A percentile compares a stretch with the other conserved stretches of the same genome.
Conservation (phyloP, 2,888 invertebrate species). For the Sphaerophoria rueppellii region DNA sequence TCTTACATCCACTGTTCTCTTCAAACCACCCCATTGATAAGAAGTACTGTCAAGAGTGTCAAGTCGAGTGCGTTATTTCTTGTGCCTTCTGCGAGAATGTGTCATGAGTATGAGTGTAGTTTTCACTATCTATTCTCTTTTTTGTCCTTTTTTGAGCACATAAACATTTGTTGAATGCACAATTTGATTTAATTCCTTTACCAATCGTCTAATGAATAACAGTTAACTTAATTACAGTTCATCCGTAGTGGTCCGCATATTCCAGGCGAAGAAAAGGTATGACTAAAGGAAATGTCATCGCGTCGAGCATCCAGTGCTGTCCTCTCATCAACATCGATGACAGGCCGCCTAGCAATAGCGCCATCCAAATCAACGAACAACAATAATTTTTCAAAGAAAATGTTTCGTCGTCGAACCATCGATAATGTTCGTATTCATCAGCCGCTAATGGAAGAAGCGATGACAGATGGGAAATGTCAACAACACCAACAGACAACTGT, state of each 20-base stretch:
- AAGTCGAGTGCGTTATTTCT: too few relatives aligned
- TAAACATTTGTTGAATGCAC: too few relatives aligned
- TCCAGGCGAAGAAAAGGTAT: conserved; percentile 91
- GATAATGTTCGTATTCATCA: conserved; percentile 79
- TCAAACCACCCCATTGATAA: too few relatives aligned
- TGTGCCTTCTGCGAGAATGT: too few relatives aligned
- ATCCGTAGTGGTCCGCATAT: conserved; percentile 88
- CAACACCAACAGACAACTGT: conserved; percentile 51
- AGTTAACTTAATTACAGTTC: conserved; percentile 86
- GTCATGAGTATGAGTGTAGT: not conserved
- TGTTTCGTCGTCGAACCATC: conserved; percentile 79
- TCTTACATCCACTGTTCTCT: too few relatives aligned
- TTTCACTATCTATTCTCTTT: too few relatives aligned
- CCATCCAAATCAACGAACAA: conserved; percentile 52
- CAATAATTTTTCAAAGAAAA: conserved; percentile 75
- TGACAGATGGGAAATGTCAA: conserved; percentile 61
- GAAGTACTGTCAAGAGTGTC: too few relatives aligned
- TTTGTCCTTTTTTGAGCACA: not conserved
- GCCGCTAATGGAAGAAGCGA: conserved; percentile 79
- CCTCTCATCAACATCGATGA: conserved; percentile 58
- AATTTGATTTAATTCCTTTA: conserved; percentile 24
- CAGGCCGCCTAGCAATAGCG: conserved; percentile 29
- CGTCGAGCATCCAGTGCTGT: conserved; percentile 79
- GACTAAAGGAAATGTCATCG: conserved; percentile 85
- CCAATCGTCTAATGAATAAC: conserved; percentile 78